Conservation (phyloP, 2,797 vertebrate species). For the Microchirus variegatus region DNA sequence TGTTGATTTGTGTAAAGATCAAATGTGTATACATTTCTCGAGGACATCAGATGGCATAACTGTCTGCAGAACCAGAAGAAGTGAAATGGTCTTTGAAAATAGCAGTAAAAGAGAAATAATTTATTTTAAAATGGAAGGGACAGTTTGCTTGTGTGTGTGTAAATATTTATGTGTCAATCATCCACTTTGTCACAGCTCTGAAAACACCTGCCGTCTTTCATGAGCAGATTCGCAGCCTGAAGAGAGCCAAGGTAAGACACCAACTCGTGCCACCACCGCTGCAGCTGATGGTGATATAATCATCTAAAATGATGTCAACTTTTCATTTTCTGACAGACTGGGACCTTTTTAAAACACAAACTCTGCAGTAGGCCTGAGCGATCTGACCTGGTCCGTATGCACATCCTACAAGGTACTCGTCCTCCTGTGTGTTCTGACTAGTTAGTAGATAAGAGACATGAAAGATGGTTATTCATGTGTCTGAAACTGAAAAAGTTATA, state of each 20-base stretch:
- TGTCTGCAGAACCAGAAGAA: neutral
- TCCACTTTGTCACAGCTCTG: constrained; percentile 83
- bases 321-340: constrained; percentile 80
- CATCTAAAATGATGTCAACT: neutral
- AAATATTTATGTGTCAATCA: constrained; percentile 1
- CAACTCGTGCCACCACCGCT: constrained; percentile 1
- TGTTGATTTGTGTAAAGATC: neutral
- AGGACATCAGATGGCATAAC: neutral
- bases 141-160: neutral
- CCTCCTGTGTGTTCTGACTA: constrained; percentile 15
- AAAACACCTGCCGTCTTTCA: constrained; percentile 96
- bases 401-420: constrained; percentile 92
- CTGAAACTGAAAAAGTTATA: constrained; percentile 13
- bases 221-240: constrained; percentile 94
- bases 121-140: neutral
- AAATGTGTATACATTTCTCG: neutral
- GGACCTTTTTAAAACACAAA: constrained; percentile 97
- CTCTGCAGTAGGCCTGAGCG: constrained; percentile 92
- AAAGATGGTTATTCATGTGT: constrained; percentile 31
- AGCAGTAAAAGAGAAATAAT: neutral
- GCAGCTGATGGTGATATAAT: neutral
- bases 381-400: constrained; percentile 95
- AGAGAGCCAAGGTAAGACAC: constrained; percentile 92
- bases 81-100: too few relatives aligned
- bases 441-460: constrained; percentile 23